Conservation (phyloP, 2,797 vertebrate species). For the Psittacula echo region DNA sequence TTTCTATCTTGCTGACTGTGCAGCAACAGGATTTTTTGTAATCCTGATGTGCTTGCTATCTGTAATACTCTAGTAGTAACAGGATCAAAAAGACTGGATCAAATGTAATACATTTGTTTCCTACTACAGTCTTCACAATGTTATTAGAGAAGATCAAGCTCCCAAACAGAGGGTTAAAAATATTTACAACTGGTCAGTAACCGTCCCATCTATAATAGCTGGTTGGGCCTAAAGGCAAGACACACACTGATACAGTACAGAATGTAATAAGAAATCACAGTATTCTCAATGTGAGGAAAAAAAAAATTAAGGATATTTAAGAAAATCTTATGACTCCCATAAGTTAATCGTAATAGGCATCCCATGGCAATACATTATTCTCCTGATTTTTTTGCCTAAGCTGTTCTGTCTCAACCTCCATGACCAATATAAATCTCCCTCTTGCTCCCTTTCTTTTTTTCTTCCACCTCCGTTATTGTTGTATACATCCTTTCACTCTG, state of each 20-base stretch:
- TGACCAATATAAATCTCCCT: neutral
- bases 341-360: neutral
- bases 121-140: neutral
- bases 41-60: neutral
- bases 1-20: neutral
- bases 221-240: neutral
- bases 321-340: neutral
- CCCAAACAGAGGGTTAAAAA: neutral
- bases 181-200: neutral
- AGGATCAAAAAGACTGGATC: neutral
- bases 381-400: neutral
- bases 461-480: neutral
- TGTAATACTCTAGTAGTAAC: neutral
- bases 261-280: neutral
- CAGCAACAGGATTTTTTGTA: neutral
- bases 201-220: neutral
- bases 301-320: neutral
- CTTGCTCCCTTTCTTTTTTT: rapidly evolving
- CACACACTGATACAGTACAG: neutral
- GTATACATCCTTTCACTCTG: neutral
- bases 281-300: neutral
- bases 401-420: neutral
- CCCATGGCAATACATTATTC: neutral
- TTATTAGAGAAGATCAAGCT: neutral
- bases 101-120: neutral